phyloP scores from a whole-genome alignment of 1,140 invertebrate species.

The Aplysia californica region DNA sequence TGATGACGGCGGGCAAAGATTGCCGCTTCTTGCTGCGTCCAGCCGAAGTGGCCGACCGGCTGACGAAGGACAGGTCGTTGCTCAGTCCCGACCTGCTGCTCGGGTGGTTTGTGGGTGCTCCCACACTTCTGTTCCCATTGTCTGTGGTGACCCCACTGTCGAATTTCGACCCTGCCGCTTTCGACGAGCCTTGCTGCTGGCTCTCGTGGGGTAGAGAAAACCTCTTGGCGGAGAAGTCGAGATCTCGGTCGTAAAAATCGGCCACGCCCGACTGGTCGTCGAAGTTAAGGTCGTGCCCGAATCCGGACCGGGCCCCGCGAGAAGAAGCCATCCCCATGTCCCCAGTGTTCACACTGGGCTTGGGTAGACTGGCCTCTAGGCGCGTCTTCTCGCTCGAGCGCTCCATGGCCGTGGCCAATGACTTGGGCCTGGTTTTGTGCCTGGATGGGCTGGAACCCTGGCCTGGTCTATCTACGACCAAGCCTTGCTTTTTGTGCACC shows the following conservation, averaged over 20 bases:
- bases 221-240: background rate
- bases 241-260: background rate
- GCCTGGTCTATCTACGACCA: background rate
- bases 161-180: background rate
- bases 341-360: background rate
- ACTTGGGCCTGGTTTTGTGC: conserved; percentile 6
- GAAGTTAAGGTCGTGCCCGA: conserved; percentile 20
- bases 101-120: background rate
- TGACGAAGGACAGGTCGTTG: conserved; percentile 14
- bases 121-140: background rate
- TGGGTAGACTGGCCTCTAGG: too few species aligned
- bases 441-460: background rate
- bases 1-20: background rate
- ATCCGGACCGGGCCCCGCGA: conserved; percentile 7
- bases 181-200: background rate
- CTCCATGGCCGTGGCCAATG: background rate
- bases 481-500: background rate
- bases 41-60: background rate
- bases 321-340: background rate
- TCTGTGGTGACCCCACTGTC: too few species aligned
- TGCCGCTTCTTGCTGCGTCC: conserved; percentile 6
- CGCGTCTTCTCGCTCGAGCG: background rate
- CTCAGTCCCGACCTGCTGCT: conserved; percentile 12
- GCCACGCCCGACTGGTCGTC: conserved; percentile 6
- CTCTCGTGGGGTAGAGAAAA: background rate